Evolutionary conservation across 30 jellyfish, hydroid and myxozoan genomes (phyloP).

Genomic region (Aurelia aurita complex sp. Pacific): DNA sequence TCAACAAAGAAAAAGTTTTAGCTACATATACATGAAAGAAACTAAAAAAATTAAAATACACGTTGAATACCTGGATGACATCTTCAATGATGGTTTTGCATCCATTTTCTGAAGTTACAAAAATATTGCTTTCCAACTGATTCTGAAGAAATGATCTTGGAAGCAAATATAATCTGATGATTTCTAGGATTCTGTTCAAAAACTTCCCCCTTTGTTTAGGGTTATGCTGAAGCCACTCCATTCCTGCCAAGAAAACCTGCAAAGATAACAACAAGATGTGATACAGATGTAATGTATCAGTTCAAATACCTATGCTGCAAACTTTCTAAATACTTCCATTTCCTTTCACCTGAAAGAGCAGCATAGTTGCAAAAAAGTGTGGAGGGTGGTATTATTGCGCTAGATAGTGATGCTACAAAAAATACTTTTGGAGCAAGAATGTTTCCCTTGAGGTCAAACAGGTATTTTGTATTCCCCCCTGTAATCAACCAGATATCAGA

Average conservation of each 20-base stretch:
- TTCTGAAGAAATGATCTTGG: constrained; percentile 69
- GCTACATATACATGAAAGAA: no score
- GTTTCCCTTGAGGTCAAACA: no score
- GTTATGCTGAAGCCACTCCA: constrained; percentile 81
- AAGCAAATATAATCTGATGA: constrained; percentile 65
- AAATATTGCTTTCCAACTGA: constrained; percentile 64
- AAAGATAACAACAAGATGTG: background rate
- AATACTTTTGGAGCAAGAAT: no score
- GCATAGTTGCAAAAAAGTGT: no score
- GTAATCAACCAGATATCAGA: no score
- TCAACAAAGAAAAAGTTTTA: no score
- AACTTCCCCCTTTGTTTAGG: constrained; percentile 54
- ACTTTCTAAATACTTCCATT: no score
- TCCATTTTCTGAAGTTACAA: constrained; percentile 52
- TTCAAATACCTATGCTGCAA: no score
- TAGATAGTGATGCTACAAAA: no score
- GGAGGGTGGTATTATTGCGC: no score
- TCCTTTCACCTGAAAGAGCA: no score
- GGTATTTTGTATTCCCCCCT: no score
- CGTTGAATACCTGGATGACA: constrained; percentile 59
- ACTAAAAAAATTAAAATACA: background rate
- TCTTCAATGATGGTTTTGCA: constrained; percentile 34
- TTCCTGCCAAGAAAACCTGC: constrained; percentile 88
- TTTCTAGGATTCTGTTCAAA: constrained; percentile 46
- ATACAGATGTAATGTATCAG: background rate